A percentile compares a stretch with the other conserved stretches of the same genome.
Conservation (phyloP, 2,797 vertebrate genomes). For the Moxostoma hubbsi region DNA sequence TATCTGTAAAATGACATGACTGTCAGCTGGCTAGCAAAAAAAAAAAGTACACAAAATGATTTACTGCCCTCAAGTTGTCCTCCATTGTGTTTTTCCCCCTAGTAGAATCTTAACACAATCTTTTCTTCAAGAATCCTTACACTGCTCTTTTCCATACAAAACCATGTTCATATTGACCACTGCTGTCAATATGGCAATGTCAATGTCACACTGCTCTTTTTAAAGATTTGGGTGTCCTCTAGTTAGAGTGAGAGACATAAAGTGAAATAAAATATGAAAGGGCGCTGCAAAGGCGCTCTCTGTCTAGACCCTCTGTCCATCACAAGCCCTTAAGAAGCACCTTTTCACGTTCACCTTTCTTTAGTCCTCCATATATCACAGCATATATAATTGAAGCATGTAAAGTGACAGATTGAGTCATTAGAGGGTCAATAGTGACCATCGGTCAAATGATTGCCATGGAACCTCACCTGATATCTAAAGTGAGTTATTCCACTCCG, state of each 20-base stretch:
- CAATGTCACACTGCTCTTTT: not conserved
- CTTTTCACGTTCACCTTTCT: not conserved
- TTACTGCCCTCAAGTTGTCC: no score
- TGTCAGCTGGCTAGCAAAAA: no score
- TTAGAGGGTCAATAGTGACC: not conserved
- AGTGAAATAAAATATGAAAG: slow-evolving; percentile 44
- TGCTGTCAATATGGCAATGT: not conserved
- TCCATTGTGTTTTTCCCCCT: no score
- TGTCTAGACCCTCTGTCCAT: not conserved
- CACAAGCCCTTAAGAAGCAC: not conserved
- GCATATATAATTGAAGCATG: not conserved
- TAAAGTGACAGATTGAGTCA: not conserved
- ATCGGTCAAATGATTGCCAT: not conserved
- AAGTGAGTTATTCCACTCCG: not conserved
- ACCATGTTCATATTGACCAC: not conserved
- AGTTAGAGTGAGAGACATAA: slow-evolving; percentile 3
- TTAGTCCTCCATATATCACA: not conserved
- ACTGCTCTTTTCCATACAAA: no score
- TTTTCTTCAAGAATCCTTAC: no score
- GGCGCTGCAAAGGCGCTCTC: slow-evolving; percentile 1
- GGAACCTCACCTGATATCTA: not conserved
- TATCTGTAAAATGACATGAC: no score
- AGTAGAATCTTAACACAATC: no score
- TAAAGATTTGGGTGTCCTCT: slow-evolving; percentile 14
- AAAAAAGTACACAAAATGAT: no score